phyloP scores from a whole-genome alignment of 2,888 invertebrate species.

The Lycocerus yunnanus region DNA sequence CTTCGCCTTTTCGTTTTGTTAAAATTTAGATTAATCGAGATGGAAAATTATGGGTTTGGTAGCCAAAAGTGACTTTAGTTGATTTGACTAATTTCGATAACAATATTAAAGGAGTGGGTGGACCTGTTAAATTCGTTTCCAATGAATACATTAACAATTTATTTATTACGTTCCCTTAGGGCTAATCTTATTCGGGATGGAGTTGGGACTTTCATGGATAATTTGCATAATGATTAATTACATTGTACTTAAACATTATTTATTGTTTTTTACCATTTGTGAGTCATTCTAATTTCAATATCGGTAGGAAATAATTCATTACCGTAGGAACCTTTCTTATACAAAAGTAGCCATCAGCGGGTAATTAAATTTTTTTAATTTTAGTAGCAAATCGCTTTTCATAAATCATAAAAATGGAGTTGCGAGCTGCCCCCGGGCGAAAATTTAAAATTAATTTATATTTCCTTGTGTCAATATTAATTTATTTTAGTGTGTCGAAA shows the following conservation, averaged over 20 bases:
- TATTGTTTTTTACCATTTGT: background rate
- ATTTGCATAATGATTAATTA: constrained; percentile 4
- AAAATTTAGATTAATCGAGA: background rate
- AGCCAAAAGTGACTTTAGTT: background rate
- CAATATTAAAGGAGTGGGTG: background rate
- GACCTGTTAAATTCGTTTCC: background rate
- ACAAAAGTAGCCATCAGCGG: background rate
- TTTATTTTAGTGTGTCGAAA: background rate
- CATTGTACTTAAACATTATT: background rate
- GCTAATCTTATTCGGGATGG: constrained; percentile 1
- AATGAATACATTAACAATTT: constrained; percentile 3
- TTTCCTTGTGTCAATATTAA: background rate
- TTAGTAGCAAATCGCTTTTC: background rate
- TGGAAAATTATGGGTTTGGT: background rate
- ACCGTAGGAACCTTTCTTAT: background rate
- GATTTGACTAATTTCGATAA: background rate
- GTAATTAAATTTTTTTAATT: background rate
- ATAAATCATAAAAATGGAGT: background rate
- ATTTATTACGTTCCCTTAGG: background rate
- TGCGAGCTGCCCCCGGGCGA: background rate
- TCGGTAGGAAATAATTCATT: background rate
- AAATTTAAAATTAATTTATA: background rate
- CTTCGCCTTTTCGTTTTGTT: background rate
- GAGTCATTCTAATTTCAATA: background rate
- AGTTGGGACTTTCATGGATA: background rate